These are phyloP conservation scores for Tridacna crocea DNA, from an alignment of 2,888 invertebrate genomes.

Conservation along the genomic window DNA sequence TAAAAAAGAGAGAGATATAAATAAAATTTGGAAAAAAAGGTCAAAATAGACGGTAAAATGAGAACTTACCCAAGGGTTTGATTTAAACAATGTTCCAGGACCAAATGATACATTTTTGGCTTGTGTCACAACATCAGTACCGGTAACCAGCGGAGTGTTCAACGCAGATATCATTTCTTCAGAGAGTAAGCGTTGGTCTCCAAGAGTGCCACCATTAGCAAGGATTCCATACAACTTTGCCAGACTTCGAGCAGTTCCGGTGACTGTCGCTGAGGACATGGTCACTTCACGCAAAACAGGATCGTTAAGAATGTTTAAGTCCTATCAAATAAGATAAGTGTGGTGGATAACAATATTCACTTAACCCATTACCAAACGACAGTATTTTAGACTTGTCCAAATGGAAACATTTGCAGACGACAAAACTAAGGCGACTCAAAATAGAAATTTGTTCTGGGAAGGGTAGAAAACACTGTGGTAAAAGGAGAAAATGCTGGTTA, in stretches of 20 bases:
- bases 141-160: constrained; percentile 33
- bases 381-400: no score
- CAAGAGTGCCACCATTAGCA: constrained; percentile 72
- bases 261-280: constrained; percentile 76
- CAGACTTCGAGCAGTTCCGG: constrained; percentile 77
- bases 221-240: constrained; percentile 80
- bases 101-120: constrained; percentile 36
- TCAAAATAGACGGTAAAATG: no score
- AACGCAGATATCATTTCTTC: constrained; percentile 24
- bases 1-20: no score
- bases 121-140: constrained; percentile 43
- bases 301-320: constrained; percentile 67
- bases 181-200: constrained; percentile 59
- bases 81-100: constrained; percentile 42
- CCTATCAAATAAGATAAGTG: constrained; percentile 2
- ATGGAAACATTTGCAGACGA: no score
- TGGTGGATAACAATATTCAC: no score
- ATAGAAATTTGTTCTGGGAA: no score
- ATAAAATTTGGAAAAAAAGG: no score
- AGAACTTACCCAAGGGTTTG: constrained; percentile 35
- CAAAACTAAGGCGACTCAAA: no score
- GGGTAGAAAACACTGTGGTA: no score
- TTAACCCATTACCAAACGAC: no score
- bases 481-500: no score
- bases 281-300: constrained; percentile 74